Evolutionary conservation across 2,888 invertebrate species (phyloP).

Genomic region (Netelia melanura): DNA sequence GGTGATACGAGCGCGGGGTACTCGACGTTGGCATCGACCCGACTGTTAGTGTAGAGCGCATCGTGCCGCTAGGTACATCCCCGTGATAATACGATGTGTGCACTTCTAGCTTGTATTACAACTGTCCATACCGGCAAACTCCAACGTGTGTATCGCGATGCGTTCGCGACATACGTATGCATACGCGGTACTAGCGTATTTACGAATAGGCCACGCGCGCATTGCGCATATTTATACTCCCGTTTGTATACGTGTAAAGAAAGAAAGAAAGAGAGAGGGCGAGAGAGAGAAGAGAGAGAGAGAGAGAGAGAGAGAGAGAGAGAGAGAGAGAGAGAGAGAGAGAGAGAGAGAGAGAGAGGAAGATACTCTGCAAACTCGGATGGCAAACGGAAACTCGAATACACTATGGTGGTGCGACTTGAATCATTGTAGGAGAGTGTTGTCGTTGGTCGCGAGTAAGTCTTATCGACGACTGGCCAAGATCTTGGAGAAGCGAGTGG

Average conservation of each 20-base stretch:
- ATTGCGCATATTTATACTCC: no score
- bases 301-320: not conserved
- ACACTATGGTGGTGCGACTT: slow-evolving; percentile 1
- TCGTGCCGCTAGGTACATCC: slow-evolving; percentile 1
- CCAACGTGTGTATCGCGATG: not conserved
- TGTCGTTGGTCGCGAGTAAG: slow-evolving; percentile 25
- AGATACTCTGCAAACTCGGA: slow-evolving; percentile 21
- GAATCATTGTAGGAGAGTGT: not conserved
- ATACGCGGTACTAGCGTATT: not conserved
- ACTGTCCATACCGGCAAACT: not conserved
- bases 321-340: not conserved
- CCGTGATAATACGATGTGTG: slow-evolving; percentile 6
- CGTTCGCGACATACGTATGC: not conserved
- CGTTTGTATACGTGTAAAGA: not conserved
- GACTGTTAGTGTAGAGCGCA: not conserved
- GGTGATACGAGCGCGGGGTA: not conserved
- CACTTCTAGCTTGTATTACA: slow-evolving; percentile 22
- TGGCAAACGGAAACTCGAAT: not conserved
- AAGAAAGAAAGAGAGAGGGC: not conserved
- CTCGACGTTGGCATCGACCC: slow-evolving; percentile 18
- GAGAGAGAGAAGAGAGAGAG: not conserved
- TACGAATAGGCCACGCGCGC: not conserved
- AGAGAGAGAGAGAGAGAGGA: no score
- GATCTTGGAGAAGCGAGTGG: slow-evolving; percentile 8
- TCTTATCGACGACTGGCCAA: slow-evolving; percentile 30